phyloP scores from a whole-genome alignment of 2,797 vertebrate species.

The Meriones psammophilus region DNA sequence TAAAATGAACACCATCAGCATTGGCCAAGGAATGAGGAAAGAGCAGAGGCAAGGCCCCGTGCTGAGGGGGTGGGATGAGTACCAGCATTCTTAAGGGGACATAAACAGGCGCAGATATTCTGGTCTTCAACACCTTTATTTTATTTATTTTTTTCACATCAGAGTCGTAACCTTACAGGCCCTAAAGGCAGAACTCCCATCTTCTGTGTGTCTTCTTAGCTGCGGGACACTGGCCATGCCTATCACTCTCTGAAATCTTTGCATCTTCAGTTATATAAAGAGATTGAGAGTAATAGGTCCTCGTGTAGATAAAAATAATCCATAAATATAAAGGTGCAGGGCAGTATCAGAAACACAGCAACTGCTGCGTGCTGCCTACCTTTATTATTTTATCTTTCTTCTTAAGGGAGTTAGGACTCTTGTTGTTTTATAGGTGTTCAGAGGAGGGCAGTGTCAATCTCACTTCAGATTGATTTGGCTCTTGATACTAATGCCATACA shows the following conservation, averaged over 20 bases:
- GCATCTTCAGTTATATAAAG: slow-evolving; percentile 1
- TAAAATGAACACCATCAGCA: neutral
- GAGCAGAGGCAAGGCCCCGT: neutral
- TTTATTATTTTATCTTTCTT: slow-evolving; percentile 47
- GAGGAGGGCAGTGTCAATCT: neutral
- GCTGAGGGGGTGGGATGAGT: rapidly evolving
- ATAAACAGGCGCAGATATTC: neutral
- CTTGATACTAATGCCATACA: neutral
- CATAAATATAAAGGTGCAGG: neutral
- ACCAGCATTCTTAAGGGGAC: neutral
- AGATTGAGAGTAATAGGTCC: neutral
- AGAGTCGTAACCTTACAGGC: neutral
- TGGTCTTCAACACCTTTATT: neutral
- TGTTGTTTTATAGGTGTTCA: neutral
- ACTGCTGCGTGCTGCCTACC: neutral
- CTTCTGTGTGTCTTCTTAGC: neutral
- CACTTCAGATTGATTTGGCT: neutral
- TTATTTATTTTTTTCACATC: neutral
- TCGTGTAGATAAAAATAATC: slow-evolving; percentile 34
- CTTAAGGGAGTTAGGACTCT: neutral
- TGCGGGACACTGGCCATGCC: neutral
- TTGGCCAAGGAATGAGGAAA: neutral
- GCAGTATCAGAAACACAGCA: neutral
- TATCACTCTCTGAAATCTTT: neutral
- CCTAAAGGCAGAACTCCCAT: neutral